Base-by-base conservation (phyloP, 1,140 invertebrate genomes). In the Nasonia longicornis region DNA sequence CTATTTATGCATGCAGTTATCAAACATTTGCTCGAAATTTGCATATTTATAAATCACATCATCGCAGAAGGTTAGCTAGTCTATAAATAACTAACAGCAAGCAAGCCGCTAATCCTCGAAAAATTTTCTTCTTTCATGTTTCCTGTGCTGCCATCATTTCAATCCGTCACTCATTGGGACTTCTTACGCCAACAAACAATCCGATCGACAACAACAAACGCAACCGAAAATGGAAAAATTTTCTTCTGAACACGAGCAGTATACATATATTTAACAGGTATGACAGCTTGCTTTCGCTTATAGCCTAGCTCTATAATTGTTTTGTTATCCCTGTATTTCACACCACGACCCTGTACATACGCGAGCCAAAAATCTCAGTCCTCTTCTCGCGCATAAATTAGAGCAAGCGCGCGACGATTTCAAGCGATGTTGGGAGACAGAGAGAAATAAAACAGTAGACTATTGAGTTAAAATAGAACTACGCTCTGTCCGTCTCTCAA, bases 251-350 rank as follows among this genome's bases (percentile, higher is more conserved):
- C 71, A 79, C n/a, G 22, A 52, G 69, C 70, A 78, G 80, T 81
- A 77, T 74, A 22, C 48, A 74, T 63, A 77, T 74, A 63, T 58
- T 77, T 81, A 45, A 81, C 3, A 81, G 73, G 80, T 82, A 82
- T 63, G 75, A 31, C 12, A 77, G n/a, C 63, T 81, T 35, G 75
- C 75, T 77, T 77, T 64, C 20, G 69, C 70, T 77, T 77, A 22
- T 12, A 10, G 35, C 76, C 22, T 66, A 42, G 20, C 45, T 63
- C 29, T 58, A n/a, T 22, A 1, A 63, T 31, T 73, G 63, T 74
- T 26, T 80, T 66, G 26, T 35, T 67, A 80, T 26, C 52, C 16
- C 52, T 58, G 52, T 58, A 58, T 58, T 58, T 58, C 52, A 20
- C 52, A n/a, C 52, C 1, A 58, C 20, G 64, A 31, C 64, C 8